Conservation (phyloP, 2,797 vertebrate species). For the Siniperca scherzeri region DNA sequence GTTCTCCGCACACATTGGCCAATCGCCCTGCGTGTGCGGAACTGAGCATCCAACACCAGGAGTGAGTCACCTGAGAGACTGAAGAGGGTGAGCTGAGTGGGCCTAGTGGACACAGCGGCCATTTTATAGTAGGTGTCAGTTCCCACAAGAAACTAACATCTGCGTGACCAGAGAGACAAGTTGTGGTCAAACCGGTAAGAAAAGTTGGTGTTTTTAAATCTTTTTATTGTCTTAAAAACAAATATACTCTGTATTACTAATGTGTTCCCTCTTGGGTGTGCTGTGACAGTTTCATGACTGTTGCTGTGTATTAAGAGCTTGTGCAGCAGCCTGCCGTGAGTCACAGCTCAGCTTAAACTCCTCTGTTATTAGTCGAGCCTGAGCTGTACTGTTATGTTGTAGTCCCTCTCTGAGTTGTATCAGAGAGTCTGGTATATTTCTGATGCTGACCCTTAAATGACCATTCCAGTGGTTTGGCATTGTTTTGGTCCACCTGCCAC, state of each 20-base stretch:
- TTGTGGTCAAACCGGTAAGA: slow-evolving; percentile 45
- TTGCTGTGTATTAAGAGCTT: slow-evolving; percentile 18
- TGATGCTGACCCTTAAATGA: not conserved
- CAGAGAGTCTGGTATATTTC: not conserved
- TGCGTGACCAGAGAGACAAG: slow-evolving; percentile 3
- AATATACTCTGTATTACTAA: not conserved
- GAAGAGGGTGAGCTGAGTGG: slow-evolving; percentile 47
- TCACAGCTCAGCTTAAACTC: slow-evolving; percentile 48
- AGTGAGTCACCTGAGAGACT: slow-evolving; percentile 71
- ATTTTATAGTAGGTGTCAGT: slow-evolving; percentile 56
- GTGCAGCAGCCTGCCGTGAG: slow-evolving; percentile 38
- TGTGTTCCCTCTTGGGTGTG: slow-evolving; percentile 8
- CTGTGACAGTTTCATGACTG: slow-evolving; percentile 21
- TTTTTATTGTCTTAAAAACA: not conserved
- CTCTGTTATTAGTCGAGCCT: slow-evolving; percentile 36
- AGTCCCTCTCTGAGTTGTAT: slow-evolving; percentile 10
- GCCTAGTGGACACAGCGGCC: slow-evolving; percentile 51
- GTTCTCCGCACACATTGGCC: slow-evolving; percentile 55
- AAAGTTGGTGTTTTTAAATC: not conserved
- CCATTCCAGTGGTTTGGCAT: not conserved
- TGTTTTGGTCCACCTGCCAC: not conserved
- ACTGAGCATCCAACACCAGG: slow-evolving; percentile 26
- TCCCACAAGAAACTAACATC: slow-evolving; percentile 18
- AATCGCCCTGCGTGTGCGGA: slow-evolving; percentile 30
- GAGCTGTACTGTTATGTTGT: slow-evolving; percentile 27